Evolutionary conservation across 2,113 vertebrate species (phyloP), one percentile per base, ranked within the genome.

Genomic region (Lycocorax pyrrhopterus): DNA sequence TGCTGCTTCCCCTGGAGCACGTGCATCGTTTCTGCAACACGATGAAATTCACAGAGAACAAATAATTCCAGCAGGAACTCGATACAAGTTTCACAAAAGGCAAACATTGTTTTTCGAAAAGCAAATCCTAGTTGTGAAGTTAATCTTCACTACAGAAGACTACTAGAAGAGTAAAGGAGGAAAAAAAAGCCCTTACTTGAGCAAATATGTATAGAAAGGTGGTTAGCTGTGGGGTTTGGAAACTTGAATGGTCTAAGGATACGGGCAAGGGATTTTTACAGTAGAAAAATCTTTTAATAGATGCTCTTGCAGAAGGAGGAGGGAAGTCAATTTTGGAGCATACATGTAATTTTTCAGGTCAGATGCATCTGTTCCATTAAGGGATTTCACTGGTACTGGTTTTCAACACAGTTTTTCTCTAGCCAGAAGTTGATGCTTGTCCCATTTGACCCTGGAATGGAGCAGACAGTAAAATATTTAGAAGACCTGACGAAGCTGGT

Each of bases 391-490:
- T 37, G 76, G 30, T 19, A 25, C 46, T 67, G 32, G 39, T 83
- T 90, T 88, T 77, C 59, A 84, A 26, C 37, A 56, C 11, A 26
- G 39, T 26, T 89, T 60, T 90, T 89, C 64, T 59, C 47, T 35
- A 84, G 76, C 20, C 69, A 87, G 58, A 84, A 96, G 76, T 84
- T 49, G 82, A 74, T 22, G 69, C 32, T 72, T 72, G 74, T 92
- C 69, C 76, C 60, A 72, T 62, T 58, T 92, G 60, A 90, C 77
- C 77, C 91, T 43, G 74, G 84, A 91, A 75, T 1, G 1, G 53
- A 84, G 32, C 21, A 92, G 39, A 46, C 25, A 51, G 64, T 77
- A 75, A 93, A 92, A 92, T 92, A 95, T 88, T 94, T 63, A 93
- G 90, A 74, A 89, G 77, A 86, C 46, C 19, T 78, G 73, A 88